Percentiles rank a stretch among this genome's conserved stretches.
Conservation (phyloP, 2,113 vertebrate genomes). For the Pelecanus crispus region DNA sequence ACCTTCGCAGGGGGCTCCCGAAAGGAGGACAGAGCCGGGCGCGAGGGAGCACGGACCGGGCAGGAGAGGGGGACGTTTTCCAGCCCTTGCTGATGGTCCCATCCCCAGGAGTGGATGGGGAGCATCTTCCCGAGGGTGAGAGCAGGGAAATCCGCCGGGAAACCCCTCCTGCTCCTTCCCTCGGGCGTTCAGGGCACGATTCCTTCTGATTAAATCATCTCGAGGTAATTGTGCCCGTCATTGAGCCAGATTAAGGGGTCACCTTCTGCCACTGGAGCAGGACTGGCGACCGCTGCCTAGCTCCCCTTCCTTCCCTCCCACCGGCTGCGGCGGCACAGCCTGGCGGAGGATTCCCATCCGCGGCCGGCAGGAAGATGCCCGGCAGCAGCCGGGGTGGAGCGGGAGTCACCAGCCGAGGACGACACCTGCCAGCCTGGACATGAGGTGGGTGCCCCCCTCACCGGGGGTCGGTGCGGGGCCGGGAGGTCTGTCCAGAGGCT, state of each 20-base stretch:
- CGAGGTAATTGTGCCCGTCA: conserved; percentile 68
- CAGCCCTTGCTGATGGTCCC: background rate
- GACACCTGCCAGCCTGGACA: background rate
- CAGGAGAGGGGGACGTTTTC: background rate
- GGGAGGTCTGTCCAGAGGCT: background rate
- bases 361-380: background rate
- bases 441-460: background rate
- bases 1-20: background rate
- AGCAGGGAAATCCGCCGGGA: background rate
- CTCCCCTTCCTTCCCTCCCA: background rate
- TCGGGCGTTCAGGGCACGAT: background rate
- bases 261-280: conserved; percentile 51
- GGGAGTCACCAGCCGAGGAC: background rate
- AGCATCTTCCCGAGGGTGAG: background rate
- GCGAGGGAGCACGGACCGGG: accelerated
- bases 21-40: background rate
- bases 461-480: background rate
- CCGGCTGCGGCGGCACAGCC: background rate
- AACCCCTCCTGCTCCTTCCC: background rate
- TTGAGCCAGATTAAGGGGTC: conserved; percentile 65
- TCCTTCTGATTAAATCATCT: conserved; percentile 57
- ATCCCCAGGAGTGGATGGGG: background rate
- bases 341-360: background rate
- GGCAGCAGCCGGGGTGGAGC: background rate
- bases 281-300: background rate